A percentile compares a stretch with the other conserved stretches of the same genome.
These are phyloP conservation scores for Neogale vison DNA, from an alignment of 2,113 vertebrate genomes.

Conservation along the genomic window DNA sequence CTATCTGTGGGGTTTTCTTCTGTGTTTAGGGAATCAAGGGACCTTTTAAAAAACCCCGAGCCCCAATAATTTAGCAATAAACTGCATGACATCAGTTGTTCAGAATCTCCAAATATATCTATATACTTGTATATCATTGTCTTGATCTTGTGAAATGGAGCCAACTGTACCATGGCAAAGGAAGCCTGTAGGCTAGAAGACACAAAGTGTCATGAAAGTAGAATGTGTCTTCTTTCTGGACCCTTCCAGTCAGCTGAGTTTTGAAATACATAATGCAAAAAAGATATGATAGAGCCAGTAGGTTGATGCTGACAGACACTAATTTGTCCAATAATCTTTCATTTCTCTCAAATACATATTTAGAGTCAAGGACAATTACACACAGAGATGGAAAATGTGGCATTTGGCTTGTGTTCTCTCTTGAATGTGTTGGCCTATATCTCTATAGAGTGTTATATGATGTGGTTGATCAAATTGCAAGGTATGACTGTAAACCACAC, in stretches of 20 bases:
- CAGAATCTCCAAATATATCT: not conserved
- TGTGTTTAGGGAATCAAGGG: slow-evolving; percentile 78
- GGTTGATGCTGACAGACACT: not conserved
- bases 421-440: slow-evolving; percentile 55
- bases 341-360: slow-evolving; percentile 61
- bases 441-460: slow-evolving; percentile 59
- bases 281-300: not conserved
- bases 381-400: slow-evolving; percentile 79
- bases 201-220: not conserved
- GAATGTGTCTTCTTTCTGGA: not conserved
- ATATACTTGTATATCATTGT: not conserved
- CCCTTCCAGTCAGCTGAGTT: not conserved
- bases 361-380: slow-evolving; percentile 78
- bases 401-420: not conserved
- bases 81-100: slow-evolving; percentile 58
- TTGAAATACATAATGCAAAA: not conserved
- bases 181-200: not conserved
- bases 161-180: not conserved
- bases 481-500: not conserved
- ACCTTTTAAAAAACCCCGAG: slow-evolving; percentile 72
- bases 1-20: slow-evolving; percentile 80
- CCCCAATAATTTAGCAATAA: slow-evolving; percentile 78
- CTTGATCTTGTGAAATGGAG: not conserved
- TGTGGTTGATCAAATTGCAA: slow-evolving; percentile 41
- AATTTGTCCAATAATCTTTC: slow-evolving; percentile 55